Evolutionary conservation across 2,113 vertebrate genomes (phyloP), one percentile per base, ranked within the genome.

Genomic region (Steatornis caripensis): DNA sequence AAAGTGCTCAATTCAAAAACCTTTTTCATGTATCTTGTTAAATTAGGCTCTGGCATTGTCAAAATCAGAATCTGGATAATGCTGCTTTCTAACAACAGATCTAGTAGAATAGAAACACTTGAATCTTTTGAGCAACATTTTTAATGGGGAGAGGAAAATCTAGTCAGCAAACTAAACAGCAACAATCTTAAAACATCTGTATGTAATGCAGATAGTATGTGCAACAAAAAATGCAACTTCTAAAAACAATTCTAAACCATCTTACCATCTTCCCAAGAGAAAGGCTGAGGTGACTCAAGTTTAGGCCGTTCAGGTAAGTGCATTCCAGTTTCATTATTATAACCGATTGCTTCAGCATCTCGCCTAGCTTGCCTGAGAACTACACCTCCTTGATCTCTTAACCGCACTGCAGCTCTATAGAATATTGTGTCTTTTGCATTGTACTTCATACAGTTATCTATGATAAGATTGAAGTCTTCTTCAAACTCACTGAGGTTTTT

Each of bases 341-440:
- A 99, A 91, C 99, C 99, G 3, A 99, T 98, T 61, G 97, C 98
- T 94, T 99, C 99, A 53, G 97, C 98, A 43, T 99, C 98, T 8
- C 99, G 97, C 46, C 98, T 98, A 48, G 99, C 98, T 97, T 99
- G 99, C 95, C 99, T 98, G 66, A 99, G 98, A 94, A 99, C 96
- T 37, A 98, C 98, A 24, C 99, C 99, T 15, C 99, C 99, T 98
- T 99, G 99, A 97, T 99, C 99, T 37, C 99, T 97, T 96, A 99
- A 98, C 76, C 99, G 98, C 84, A 99, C 98, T 2, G 99, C 99
- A 29, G 99, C 99, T 81, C 99, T 98, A 96, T 99, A 99, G 93
- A 99, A 99, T 96, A 99, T 99, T 6, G 99, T 99, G 96, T 99
- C 99, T 98, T 99, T 99, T 81, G 99, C 99, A 96, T 99, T 99